A percentile compares a stretch with the other conserved stretches of the same genome.
phyloP scores from a whole-genome alignment of 2,113 vertebrate genomes.

The Leucopsar rothschildi region DNA sequence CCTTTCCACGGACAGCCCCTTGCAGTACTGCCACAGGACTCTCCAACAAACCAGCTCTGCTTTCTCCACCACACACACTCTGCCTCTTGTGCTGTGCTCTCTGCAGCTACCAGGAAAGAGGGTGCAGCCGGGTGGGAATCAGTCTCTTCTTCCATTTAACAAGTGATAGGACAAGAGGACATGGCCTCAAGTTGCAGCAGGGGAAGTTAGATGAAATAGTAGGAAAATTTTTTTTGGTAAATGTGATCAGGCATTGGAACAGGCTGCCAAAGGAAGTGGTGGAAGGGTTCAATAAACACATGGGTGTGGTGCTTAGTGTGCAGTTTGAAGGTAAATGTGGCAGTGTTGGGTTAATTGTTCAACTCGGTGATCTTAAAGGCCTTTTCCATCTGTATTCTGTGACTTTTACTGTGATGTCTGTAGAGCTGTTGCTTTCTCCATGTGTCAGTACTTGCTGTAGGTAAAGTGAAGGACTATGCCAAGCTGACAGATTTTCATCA shows the following conservation, averaged over 20 bases:
- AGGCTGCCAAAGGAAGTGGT: background rate
- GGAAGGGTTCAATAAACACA: background rate
- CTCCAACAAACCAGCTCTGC: background rate
- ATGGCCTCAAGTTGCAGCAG: background rate
- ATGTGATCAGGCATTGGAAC: background rate
- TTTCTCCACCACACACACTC: fast-evolving
- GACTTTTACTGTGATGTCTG: background rate
- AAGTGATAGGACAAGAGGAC: background rate
- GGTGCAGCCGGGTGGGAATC: background rate
- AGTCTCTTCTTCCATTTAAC: background rate
- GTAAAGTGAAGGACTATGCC: slow-evolving; percentile 38
- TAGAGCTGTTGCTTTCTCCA: background rate
- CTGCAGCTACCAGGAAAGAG: background rate
- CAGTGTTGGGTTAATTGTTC: background rate
- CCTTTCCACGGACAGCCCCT: background rate
- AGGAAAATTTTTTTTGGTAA: background rate
- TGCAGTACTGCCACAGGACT: background rate
- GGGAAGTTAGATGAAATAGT: background rate
- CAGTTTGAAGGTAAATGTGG: background rate
- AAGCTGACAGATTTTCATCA: slow-evolving; percentile 59
- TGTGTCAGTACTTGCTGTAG: slow-evolving; percentile 15
- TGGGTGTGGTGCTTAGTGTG: background rate
- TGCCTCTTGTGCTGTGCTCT: background rate
- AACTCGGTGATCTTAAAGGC: fast-evolving
- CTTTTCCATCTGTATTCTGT: background rate